Conservation (phyloP, 2,888 invertebrate species). For the Tetanocera ferruginea region DNA sequence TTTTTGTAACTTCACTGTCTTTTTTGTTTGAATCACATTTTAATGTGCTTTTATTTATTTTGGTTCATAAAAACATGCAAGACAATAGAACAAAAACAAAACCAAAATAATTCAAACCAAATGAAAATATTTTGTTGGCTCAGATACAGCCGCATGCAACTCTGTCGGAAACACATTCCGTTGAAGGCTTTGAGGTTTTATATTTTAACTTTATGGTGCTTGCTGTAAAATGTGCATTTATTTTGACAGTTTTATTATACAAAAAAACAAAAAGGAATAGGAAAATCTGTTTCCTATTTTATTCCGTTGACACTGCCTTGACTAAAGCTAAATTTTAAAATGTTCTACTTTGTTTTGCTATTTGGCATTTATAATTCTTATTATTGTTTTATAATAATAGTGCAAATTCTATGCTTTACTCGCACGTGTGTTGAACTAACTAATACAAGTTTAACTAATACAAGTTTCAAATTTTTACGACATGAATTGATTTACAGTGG, state of each 20-base stretch:
- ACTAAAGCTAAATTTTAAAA: not conserved
- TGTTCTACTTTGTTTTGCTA: not conserved
- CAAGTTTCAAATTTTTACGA: too few species aligned
- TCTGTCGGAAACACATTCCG: not conserved
- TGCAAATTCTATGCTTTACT: too few species aligned
- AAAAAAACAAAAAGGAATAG: too few species aligned
- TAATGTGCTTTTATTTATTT: too few species aligned
- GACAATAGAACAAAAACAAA: not conserved
- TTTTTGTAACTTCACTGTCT: too few species aligned
- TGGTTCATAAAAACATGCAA: not conserved
- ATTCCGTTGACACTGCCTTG: not conserved
- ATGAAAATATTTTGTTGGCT: constrained; percentile 5
- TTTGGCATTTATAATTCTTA: too few species aligned
- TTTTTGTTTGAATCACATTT: too few species aligned
- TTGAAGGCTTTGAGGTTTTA: not conserved
- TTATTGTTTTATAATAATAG: too few species aligned
- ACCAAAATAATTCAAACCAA: not conserved
- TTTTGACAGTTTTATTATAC: too few species aligned
- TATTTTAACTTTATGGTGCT: not conserved
- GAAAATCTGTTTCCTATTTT: not conserved
- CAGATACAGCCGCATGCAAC: not conserved
- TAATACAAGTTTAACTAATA: too few species aligned
- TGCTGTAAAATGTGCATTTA: not conserved
- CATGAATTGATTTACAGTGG: too few species aligned
- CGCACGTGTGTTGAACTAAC: too few species aligned